A percentile compares a stretch with the other conserved stretches of the same genome.
These are phyloP conservation scores for Heliothis subflexa DNA, from an alignment of 1,140 invertebrate species.

Conservation along the genomic window DNA sequence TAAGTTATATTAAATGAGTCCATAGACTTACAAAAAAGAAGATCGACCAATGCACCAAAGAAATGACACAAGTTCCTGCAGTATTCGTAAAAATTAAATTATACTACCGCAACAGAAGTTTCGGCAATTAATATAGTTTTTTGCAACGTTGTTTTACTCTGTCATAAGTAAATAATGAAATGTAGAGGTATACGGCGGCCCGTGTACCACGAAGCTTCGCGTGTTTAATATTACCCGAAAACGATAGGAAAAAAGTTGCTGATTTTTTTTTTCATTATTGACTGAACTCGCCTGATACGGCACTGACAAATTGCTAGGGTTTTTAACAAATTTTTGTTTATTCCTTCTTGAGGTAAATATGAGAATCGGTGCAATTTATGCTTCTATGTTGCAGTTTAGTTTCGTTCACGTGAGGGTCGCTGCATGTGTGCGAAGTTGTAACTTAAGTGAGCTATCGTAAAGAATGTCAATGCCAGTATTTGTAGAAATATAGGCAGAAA, in stretches of 20 bases:
- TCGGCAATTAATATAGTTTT: slow-evolving; percentile 68
- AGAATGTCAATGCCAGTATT: slow-evolving; percentile 29
- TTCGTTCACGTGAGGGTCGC: neutral
- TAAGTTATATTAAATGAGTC: too few relatives aligned
- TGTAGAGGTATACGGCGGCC: slow-evolving; percentile 63
- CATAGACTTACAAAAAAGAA: neutral
- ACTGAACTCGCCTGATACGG: slow-evolving; percentile 73
- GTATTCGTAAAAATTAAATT: slow-evolving; percentile 54
- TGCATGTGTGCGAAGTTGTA: slow-evolving; percentile 22
- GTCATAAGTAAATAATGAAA: slow-evolving; percentile 70
- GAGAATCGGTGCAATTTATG: slow-evolving; percentile 36
- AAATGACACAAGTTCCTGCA: slow-evolving; percentile 29
- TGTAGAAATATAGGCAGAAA: slow-evolving; percentile 8
- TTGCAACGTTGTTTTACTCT: slow-evolving; percentile 65
- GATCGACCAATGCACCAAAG: slow-evolving; percentile 24
- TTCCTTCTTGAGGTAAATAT: slow-evolving; percentile 48
- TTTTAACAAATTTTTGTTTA: slow-evolving; percentile 66
- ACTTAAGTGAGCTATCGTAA: slow-evolving; percentile 19
- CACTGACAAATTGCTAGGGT: slow-evolving; percentile 80
- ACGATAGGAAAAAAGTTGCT: slow-evolving; percentile 71
- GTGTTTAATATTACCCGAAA: slow-evolving; percentile 77
- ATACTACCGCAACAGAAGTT: slow-evolving; percentile 55
- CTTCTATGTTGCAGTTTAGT: slow-evolving; percentile 25
- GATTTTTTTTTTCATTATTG: slow-evolving; percentile 77
- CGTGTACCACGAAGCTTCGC: slow-evolving; percentile 70